Evolutionary conservation across 2,797 vertebrate species (phyloP), one percentile per base, ranked within the genome.

Genomic region (Trematomus bernacchii): DNA sequence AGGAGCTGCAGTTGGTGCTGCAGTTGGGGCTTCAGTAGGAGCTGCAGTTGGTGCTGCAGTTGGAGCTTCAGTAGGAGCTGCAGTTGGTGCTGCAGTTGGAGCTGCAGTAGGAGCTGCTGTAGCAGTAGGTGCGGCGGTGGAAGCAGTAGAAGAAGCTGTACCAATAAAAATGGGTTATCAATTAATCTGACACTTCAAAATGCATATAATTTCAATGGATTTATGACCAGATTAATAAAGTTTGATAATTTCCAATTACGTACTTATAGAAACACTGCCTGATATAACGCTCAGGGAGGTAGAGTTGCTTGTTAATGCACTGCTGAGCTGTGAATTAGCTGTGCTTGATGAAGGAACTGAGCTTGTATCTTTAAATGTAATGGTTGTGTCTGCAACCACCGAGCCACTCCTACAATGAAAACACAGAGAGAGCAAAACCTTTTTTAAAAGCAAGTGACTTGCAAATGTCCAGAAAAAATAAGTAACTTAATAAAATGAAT

Each of bases 351-450:
- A 4, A 33, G 91, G 89, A 83, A 88, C 67, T 13, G 50, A 70
- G 9, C 0, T 14, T 19, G 0, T 0, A 60, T 74, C 14, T 12
- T 5, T 3, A 58, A 84, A 92, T 33, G 84, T 64, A 10, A 90
- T 65, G 16, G 69, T 73, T 54, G 57, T 66, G 13, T 76, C 1
- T 6, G 12, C 16, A 11, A 72, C 44, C 13, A 89, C 73, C 40
- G 88, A 92, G 76, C 91, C 91, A 21, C 0, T 71, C 42, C 91
- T 92, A 13, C 7, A 70, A 13, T n/a, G 15, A 62, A 5, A 64
- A 37, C 42, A 46, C 1, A 77, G 2, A 72, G 12, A 75, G 33
- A 47, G 5, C 0, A 6, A 13, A 1, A 43, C 5, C 37, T 60
- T 55, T 11, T 18, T 65, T 9, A 7, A 37, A 66, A 33, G 1